Evolutionary conservation across 2,888 invertebrate species (phyloP), one percentile per base, ranked within the genome.

Genomic region (Agrotis exclamationis): DNA sequence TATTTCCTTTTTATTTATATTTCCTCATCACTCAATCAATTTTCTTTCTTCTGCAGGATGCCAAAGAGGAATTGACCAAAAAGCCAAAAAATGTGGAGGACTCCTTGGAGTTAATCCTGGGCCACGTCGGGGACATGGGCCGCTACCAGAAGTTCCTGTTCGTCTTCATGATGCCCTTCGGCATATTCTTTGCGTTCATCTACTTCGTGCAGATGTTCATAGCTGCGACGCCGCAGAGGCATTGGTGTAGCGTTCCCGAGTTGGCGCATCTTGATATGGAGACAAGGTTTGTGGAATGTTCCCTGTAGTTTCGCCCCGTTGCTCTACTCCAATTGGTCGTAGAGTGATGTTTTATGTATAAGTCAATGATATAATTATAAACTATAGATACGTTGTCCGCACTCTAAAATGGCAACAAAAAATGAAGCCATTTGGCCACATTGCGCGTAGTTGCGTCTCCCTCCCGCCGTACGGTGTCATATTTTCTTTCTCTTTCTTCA

Each of bases 131-230:
- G 0, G 93, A 93, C 79, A 89, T 95, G 88, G 95, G 95, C 0
- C 87, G 90, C 11, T 96, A 95, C 86, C 95, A 96, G 88, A 90
- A 89, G 79, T 80, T 94, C 60, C 85, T 96, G 64, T 95, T 95
- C 86, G 14, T 90, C 16, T 86, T 84, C 22, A 95, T 96, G 94
- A 73, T 93, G 82, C 95, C 95, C 0, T 93, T 94, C 72, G 95
- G 95, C 5, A 83, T 95, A 60, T 90, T 92, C 86, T 95, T 94
- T 88, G 93, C 95, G 3, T 95, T 92, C 85, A 86, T 94, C 7
- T 95, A 95, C 88, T 93, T 95, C 86, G 93, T 93, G 22, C 95
- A 95, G 87, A 95, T 95, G 94, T 95, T 95, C 86, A 88, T 95
- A 22, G 90, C 94, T 0, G 93, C 92, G 14, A 94, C 95, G 0